Base-by-base conservation (phyloP, 2,797 vertebrate species). In the Paramormyrops hopkinsi region DNA sequence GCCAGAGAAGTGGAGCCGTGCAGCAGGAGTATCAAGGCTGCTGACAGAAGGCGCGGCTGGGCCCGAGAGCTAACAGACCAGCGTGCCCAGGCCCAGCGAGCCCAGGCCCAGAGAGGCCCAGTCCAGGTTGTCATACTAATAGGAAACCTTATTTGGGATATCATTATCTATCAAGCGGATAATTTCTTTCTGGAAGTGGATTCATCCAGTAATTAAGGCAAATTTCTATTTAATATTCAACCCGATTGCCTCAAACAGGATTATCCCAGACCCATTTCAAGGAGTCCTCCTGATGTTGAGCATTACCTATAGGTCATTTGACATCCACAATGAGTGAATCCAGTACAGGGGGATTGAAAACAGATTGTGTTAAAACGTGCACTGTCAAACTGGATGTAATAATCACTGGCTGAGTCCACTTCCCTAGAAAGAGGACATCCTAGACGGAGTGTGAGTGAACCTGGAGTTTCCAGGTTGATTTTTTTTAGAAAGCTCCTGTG, bases 1-100 rank as follows among this genome's bases (percentile, higher is more conserved):
- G 96, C 33, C 98, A 98, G 93, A 96, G 95, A 89, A 96, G 96
- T 92, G 94, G 96, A 90, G 44, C 41, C 2, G n/a, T 50, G 41
- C 87, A 65, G 56, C 86, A 65, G 33, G 37, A 88, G n/a, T 69
- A 22, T 14, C 44, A 88, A n/a, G 44, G 83, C 84, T 83, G 88
- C 88, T 88, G 88, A 88, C 25, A 41, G 22, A 14, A 41, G 29
- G 12, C 9, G 48, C 29, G n/a, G 46, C 82, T 1, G 22, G 22
- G 11, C 22, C 44, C 0, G 19, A 51, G 46, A 44, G 37, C 37
- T 1, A 1, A 7, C 37, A n/a, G 12, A 6, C 46, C 46, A 50
- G 82, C 19, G 17, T 25, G 76, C 19, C 76, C 41, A 46, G 76
- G 76, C 17, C 76, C 2, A 7, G 82, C 19, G 17, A 50, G 76